Evolutionary conservation across 1,140 invertebrate genomes (phyloP).

Genomic region (Oryzaephilus surinamensis): DNA sequence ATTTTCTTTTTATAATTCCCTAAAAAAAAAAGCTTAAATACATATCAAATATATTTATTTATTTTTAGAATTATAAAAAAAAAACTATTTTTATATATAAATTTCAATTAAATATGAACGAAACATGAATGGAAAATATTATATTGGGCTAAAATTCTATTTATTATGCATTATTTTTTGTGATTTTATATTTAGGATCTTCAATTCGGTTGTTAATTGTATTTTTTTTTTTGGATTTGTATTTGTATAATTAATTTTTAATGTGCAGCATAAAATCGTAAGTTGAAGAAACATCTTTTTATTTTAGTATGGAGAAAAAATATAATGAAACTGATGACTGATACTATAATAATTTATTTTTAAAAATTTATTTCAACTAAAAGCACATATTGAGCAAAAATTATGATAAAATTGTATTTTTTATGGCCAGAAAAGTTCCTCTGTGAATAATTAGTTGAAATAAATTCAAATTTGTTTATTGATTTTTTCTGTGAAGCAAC

Average conservation of each 20-base stretch:
- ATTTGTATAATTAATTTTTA: too few species aligned
- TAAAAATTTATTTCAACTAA: background rate
- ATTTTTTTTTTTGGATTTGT: too few species aligned
- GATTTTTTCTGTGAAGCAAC: constrained; percentile 5
- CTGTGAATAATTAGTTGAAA: constrained; percentile 7
- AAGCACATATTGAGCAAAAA: background rate
- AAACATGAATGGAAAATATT: too few species aligned
- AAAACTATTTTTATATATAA: constrained; percentile 10
- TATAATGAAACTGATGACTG: constrained; percentile 3
- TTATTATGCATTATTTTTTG: constrained; percentile 7
- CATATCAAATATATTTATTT: constrained; percentile 23
- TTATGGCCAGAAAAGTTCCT: too few species aligned
- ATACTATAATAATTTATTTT: constrained; percentile 12
- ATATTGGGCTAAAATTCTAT: too few species aligned
- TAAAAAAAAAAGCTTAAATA: too few species aligned
- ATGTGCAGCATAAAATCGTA: constrained; percentile 9
- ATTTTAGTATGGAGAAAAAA: constrained; percentile 5
- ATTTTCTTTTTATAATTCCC: too few species aligned
- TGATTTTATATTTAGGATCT: too few species aligned
- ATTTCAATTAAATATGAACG: too few species aligned
- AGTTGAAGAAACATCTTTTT: constrained; percentile 14
- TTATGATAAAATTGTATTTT: too few species aligned
- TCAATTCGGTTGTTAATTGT: too few species aligned
- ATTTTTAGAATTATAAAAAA: constrained; percentile 6
- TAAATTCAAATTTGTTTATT: constrained; percentile 8